These are phyloP conservation scores for Danaus chrysippus DNA, from an alignment of 2,888 invertebrate genomes.

Conservation along the genomic window DNA sequence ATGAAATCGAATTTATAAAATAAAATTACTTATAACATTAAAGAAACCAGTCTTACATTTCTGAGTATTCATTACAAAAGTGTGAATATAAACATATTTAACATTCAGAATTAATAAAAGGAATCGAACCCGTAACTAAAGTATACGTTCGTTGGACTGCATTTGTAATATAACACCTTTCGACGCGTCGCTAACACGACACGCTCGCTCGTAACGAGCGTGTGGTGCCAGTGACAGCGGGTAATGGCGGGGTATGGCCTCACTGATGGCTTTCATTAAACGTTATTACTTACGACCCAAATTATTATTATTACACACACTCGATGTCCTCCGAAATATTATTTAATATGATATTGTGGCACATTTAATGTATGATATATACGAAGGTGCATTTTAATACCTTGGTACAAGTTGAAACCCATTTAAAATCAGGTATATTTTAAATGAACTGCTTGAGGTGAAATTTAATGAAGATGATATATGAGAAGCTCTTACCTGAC, in stretches of 20 bases:
- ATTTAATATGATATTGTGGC: background rate
- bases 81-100: background rate
- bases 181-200: constrained; percentile 35
- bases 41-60: background rate
- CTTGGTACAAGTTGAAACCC: constrained; percentile 28
- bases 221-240: constrained; percentile 31
- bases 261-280: background rate
- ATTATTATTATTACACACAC: too few relatives aligned
- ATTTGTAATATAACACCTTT: constrained; percentile 44
- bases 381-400: background rate
- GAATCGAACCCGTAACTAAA: constrained; percentile 27
- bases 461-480: constrained; percentile 80
- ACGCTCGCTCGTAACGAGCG: constrained; percentile 37
- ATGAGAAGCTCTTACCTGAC: constrained; percentile 67
- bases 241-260: background rate
- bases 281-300: background rate
- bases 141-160: constrained; percentile 28
- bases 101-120: constrained; percentile 13
- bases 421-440: constrained; percentile 58
- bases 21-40: background rate
- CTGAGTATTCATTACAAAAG: background rate
- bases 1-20: background rate
- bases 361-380: too few relatives aligned
- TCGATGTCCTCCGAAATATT: background rate
- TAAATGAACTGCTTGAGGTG: constrained; percentile 68